Conservation (phyloP, 2,888 invertebrate genomes). For the Brenthis daphne region DNA sequence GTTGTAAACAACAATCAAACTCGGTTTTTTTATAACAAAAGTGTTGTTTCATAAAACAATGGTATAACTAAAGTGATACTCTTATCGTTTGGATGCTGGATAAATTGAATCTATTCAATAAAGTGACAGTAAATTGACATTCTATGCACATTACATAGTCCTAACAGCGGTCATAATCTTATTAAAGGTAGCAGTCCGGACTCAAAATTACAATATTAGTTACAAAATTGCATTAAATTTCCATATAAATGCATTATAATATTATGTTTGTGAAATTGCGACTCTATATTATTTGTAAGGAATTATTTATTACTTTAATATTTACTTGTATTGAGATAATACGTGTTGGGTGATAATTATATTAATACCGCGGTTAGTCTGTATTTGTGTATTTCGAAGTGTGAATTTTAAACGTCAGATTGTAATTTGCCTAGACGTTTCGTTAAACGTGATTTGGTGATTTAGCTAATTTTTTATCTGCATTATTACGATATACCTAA, state of each 20-base stretch:
- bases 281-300: no score
- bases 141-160: background rate
- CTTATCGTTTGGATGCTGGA: background rate
- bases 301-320: no score
- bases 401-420: no score
- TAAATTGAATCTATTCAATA: slow-evolving; percentile 8
- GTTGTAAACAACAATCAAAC: slow-evolving; percentile 19
- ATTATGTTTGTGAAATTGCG: background rate
- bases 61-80: slow-evolving; percentile 15
- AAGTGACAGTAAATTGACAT: slow-evolving; percentile 1
- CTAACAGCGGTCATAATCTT: background rate
- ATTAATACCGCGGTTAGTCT: no score
- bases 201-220: background rate
- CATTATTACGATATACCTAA: no score
- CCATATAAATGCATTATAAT: background rate
- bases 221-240: background rate
- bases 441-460: no score
- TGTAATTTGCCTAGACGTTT: no score
- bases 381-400: no score
- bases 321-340: no score
- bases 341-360: no score
- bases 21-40: slow-evolving; percentile 6
- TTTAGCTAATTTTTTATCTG: no score
- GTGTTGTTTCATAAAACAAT: slow-evolving; percentile 9
- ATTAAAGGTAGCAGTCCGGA: no score